Conservation (phyloP, 2,888 invertebrate genomes). For the Cinara cedri region DNA sequence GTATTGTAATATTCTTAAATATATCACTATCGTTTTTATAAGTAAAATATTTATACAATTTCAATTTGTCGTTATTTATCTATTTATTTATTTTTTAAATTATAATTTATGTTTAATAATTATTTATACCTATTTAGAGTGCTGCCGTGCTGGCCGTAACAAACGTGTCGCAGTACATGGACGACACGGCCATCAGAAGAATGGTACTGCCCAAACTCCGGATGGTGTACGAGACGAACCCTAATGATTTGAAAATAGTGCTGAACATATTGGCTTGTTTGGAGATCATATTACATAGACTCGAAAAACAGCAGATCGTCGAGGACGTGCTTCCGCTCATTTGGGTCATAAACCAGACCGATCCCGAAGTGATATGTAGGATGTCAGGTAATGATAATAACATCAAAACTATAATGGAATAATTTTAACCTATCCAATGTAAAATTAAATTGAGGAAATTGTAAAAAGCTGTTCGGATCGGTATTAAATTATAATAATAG, state of each 20-base stretch:
- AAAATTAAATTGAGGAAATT: too few species aligned
- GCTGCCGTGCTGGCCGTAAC: conserved; percentile 87
- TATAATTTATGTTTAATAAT: not conserved
- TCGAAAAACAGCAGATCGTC: conserved; percentile 86
- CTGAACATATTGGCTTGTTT: conserved; percentile 79
- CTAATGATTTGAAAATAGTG: conserved; percentile 79
- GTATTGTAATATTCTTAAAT: too few species aligned
- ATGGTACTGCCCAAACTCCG: conserved; percentile 85
- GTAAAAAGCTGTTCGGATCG: too few species aligned
- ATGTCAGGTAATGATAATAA: conserved; percentile 84
- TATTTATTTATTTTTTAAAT: too few species aligned
- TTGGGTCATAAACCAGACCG: conserved; percentile 82
- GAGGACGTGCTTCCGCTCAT: conserved; percentile 90
- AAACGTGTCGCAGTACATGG: conserved; percentile 82
- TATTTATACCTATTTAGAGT: conserved; percentile 69
- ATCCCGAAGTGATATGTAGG: conserved; percentile 86
- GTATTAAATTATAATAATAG: too few species aligned
- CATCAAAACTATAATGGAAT: too few species aligned
- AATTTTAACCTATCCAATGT: too few species aligned
- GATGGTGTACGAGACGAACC: conserved; percentile 78
- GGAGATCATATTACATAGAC: conserved; percentile 80
- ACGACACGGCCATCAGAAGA: conserved; percentile 79
- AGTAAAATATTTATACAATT: too few species aligned
- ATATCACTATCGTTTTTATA: too few species aligned
- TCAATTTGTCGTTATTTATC: too few species aligned